Conservation (phyloP, 2,113 vertebrate species). For the Menura novaehollandiae region DNA sequence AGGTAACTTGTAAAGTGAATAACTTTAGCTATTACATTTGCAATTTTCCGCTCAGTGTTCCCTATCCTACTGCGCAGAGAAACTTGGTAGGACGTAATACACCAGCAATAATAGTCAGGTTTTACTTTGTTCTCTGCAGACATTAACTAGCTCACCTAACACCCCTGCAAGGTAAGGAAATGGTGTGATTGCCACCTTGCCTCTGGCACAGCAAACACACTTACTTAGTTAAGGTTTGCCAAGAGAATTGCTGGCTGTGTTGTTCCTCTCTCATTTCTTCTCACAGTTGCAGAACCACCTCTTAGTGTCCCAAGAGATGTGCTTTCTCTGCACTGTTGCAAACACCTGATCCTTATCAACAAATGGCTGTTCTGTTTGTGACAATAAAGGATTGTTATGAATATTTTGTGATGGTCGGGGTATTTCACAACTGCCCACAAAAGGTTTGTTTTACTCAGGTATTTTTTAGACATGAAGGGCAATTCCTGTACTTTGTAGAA, state of each 20-base stretch:
- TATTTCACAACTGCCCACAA: background rate
- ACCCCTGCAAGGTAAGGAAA: slow-evolving; percentile 1
- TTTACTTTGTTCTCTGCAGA: slow-evolving; percentile 11
- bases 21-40: slow-evolving; percentile 16
- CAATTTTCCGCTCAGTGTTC: background rate
- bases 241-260: background rate
- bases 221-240: background rate
- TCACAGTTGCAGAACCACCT: background rate
- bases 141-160: slow-evolving; percentile 1
- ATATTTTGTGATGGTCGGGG: background rate
- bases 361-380: background rate
- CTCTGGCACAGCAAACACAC: slow-evolving; percentile 4
- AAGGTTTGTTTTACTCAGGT: background rate
- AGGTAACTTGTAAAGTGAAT: slow-evolving; percentile 33
- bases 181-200: background rate
- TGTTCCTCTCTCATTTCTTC: background rate
- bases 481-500: background rate
- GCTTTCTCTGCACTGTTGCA: background rate
- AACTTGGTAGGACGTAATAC: background rate
- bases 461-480: background rate
- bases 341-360: background rate
- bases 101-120: slow-evolving; percentile 17
- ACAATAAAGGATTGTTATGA: background rate
- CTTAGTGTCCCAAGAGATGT: background rate
- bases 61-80: slow-evolving; percentile 28